Evolutionary conservation across 2,888 invertebrate genomes (phyloP).

Genomic region (Melanostoma mellinum): DNA sequence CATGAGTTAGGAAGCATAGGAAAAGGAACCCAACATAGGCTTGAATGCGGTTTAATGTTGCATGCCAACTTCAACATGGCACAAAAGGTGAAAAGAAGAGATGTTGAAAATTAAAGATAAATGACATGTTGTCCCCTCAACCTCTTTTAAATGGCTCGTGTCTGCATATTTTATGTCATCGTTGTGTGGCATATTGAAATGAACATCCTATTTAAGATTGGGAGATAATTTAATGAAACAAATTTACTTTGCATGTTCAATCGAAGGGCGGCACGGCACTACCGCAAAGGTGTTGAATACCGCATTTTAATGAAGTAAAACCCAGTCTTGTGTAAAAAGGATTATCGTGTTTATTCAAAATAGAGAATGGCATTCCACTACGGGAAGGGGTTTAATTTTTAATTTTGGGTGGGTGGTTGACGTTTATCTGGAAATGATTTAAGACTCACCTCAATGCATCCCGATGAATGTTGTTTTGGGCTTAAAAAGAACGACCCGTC

Average conservation of each 20-base stretch:
- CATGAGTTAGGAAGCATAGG: not conserved
- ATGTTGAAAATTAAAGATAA: not conserved
- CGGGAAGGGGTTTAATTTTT: not conserved
- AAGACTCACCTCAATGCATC: conserved; percentile 91
- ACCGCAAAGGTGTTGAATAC: too few species aligned
- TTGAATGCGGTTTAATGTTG: conserved; percentile 36
- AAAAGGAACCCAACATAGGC: not conserved
- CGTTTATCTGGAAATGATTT: not conserved
- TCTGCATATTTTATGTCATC: not conserved
- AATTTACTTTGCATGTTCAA: conserved; percentile 27
- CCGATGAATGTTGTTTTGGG: conserved; percentile 93
- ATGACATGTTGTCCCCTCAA: not conserved
- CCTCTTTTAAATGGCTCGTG: too few species aligned
- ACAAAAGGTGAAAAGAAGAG: conserved; percentile 6
- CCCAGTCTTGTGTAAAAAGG: conserved; percentile 20
- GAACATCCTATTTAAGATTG: conserved; percentile 13
- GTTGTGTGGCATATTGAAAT: not conserved
- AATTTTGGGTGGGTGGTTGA: not conserved
- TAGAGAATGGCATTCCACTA: not conserved
- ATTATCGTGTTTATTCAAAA: conserved; percentile 29
- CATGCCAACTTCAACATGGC: conserved; percentile 10
- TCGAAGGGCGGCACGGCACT: not conserved
- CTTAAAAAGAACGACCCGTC: conserved; percentile 99
- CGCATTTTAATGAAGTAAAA: conserved; percentile 6
- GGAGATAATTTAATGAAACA: conserved; percentile 12